Base-by-base conservation (phyloP, 2,113 vertebrate species). In the Rhinopomastus cyanomelas region DNA sequence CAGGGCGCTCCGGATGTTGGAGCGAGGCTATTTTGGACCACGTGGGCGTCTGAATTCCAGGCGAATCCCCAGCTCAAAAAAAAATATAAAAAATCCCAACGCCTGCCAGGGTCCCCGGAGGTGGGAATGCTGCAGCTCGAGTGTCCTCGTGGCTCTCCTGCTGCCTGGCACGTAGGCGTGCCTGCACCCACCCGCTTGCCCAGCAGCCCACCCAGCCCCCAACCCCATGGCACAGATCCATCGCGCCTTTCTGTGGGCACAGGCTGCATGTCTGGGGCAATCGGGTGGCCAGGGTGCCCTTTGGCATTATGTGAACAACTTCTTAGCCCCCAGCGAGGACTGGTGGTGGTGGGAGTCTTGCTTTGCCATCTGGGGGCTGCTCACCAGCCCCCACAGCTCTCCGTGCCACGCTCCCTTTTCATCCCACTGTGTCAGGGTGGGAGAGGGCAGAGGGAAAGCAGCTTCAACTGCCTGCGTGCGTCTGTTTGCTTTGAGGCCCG, bases 11-110 rank as follows among this genome's bases (percentile, higher is more conserved):
- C 75, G 91, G 91, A 92, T 93, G 94, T 68, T 87, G 91, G 87
- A 95, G 89, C 87, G 12, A 79, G 94, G 89, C 94, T 95, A 89
- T 95, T 95, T 95, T 95, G 94, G 94, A 96, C 95, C 94, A 95
- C 84, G 89, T 94, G 94, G 94, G 95, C 71, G 92, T 94, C 87
- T 93, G 91, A 89, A 96, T 96, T 95, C 95, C 95, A 93, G 87
- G 89, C 85, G 85, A 96, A 94, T 90, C 92, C 92, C 81, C 19
- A 32, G 74, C 87, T 71, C 53, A 51, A 85, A 88, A 91, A 84
- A 85, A 81, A 75, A 65, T 69, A 57, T 32, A 71, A 14, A 46
- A 46, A 36, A 36, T 30, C 59, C 77, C 88, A 65, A 52, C 3
- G 77, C 88, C 80, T 91, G 88, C 84, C 62, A 71, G 90, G 81